These are phyloP conservation scores for Falcaria lacertinaria DNA, from an alignment of 2,888 invertebrate species.

Conservation along the genomic window DNA sequence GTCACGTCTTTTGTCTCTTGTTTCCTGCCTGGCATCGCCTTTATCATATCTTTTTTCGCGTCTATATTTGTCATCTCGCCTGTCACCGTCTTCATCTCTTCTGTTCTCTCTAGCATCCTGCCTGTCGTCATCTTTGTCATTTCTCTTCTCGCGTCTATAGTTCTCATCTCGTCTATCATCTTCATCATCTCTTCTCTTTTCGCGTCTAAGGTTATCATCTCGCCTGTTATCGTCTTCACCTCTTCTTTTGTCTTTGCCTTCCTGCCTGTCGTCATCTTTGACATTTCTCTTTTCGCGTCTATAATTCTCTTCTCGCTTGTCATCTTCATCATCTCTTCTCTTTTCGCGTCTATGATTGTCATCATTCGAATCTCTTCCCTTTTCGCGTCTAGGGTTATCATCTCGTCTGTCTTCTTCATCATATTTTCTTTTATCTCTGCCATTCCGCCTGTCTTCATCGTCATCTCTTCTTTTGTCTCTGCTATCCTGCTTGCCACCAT, in stretches of 20 bases:
- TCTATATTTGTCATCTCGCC: slow-evolving; percentile 8
- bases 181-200: slow-evolving; percentile 13
- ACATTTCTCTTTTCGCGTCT: slow-evolving; percentile 9
- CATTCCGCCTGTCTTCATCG: slow-evolving; percentile 3
- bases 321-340: slow-evolving; percentile 13
- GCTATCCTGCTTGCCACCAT: slow-evolving; percentile 10
- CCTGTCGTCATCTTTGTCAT: slow-evolving; percentile 16
- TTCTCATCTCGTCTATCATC: slow-evolving; percentile 12
- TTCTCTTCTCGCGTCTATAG: slow-evolving; percentile 12
- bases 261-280: slow-evolving; percentile 11
- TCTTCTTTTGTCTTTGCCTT: slow-evolving; percentile 5
- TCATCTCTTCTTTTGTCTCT: slow-evolving; percentile 5
- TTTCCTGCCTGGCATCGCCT: slow-evolving; percentile 10
- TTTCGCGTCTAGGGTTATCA: slow-evolving; percentile 10
- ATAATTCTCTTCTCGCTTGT: slow-evolving; percentile 9
- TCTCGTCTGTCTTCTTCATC: slow-evolving; percentile 15
- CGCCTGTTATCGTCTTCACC: slow-evolving; percentile 4
- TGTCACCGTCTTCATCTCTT: slow-evolving; percentile 13
- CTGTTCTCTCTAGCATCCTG: slow-evolving; percentile 15
- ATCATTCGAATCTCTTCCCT: slow-evolving; percentile 14
- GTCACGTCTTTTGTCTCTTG: slow-evolving; percentile 4
- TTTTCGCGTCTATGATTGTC: slow-evolving; percentile 18
- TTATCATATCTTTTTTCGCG: slow-evolving; percentile 12
- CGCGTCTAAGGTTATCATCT: too few species aligned
- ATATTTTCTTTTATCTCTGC: too few species aligned